Evolutionary conservation across 1,140 invertebrate genomes (phyloP), one percentile per base, ranked within the genome.

Genomic region (Stenopsyche tienmushanensis): DNA sequence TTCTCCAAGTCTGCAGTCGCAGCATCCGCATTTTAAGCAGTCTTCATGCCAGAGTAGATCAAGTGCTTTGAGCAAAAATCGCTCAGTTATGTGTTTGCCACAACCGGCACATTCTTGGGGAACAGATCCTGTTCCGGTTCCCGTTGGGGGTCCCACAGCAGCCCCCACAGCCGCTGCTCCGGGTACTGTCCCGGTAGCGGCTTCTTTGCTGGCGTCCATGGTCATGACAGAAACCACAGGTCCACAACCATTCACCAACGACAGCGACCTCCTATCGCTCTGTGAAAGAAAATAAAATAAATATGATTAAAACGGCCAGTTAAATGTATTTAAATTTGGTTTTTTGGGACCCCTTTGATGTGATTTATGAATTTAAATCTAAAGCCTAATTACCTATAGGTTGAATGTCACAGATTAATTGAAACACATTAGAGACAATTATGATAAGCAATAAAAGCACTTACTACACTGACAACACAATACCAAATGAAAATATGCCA

Each of bases 11-110:
- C 96, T 84, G 80, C 95, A 98, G 78, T 98, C 94, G 80, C 96
- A 98, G 81, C 95, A 97, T 62, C 93, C 93, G 77, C 96, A 98
- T 79, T 98, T 98, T 7, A 99, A 85, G 78, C 96, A 99, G 80
- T 98, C 96, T 80, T 98, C 96, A 79, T 98, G 96, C 96, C 96
- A 99, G 73, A 91, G 90, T 80, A 96, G 86, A 76, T 98, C 94
- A 72, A 97, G 77, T 3, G 95, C 93, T 76, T 91, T 91, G 66
- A 93, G 83, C 42, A 92, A 82, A 76, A 86, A 92, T 74, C 91
- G 86, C 76, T 94, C 91, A 44, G 89, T 92, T 72, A 94, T 94
- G 73, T 87, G 87, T 81, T 94, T 94, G 70, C 88, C 89, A 75
- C 91, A 94, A 54, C 90, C 90, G 34, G 90, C 91, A 78, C 91